Evolutionary conservation across 2,888 invertebrate genomes (phyloP).

Genomic region (Dolichomitus sp.): DNA sequence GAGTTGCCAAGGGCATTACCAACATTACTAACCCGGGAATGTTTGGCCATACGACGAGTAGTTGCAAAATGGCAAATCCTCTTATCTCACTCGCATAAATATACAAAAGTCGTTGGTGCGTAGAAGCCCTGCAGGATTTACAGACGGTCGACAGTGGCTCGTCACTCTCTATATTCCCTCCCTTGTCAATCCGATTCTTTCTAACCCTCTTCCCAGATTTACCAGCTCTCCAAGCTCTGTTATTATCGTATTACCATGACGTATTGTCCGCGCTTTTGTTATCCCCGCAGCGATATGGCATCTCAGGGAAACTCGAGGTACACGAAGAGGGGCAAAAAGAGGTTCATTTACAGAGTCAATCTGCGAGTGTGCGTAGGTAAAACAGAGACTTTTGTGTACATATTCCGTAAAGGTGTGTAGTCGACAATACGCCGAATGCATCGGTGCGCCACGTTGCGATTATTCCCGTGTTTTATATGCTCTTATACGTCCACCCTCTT

Average conservation of each 20-base stretch:
- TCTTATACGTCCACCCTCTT: neutral
- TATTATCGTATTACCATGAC: slow-evolving; percentile 69
- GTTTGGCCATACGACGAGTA: neutral
- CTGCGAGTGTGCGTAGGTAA: neutral
- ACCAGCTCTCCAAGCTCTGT: slow-evolving; percentile 54
- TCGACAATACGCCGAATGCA: slow-evolving; percentile 17
- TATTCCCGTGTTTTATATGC: neutral
- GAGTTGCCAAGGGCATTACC: neutral
- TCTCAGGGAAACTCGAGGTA: neutral
- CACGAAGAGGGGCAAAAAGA: neutral
- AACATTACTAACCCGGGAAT: neutral
- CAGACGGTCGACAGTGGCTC: slow-evolving; percentile 43
- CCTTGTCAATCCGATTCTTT: neutral
- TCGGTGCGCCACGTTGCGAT: slow-evolving; percentile 5
- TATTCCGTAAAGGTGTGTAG: neutral
- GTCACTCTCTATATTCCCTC: neutral
- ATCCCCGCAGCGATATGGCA: slow-evolving; percentile 20
- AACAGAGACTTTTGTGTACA: neutral
- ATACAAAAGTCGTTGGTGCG: slow-evolving; percentile 64
- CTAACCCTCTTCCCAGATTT: slow-evolving; percentile 6
- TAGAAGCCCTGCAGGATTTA: slow-evolving; percentile 72
- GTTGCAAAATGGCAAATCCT: slow-evolving; percentile 64
- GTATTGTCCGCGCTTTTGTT: slow-evolving; percentile 30
- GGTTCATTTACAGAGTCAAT: neutral
- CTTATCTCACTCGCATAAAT: slow-evolving; percentile 64